A percentile compares a stretch with the other conserved stretches of the same genome.
These are phyloP conservation scores for Endomychus coccineus DNA, from an alignment of 2,888 invertebrate species.

Conservation along the genomic window DNA sequence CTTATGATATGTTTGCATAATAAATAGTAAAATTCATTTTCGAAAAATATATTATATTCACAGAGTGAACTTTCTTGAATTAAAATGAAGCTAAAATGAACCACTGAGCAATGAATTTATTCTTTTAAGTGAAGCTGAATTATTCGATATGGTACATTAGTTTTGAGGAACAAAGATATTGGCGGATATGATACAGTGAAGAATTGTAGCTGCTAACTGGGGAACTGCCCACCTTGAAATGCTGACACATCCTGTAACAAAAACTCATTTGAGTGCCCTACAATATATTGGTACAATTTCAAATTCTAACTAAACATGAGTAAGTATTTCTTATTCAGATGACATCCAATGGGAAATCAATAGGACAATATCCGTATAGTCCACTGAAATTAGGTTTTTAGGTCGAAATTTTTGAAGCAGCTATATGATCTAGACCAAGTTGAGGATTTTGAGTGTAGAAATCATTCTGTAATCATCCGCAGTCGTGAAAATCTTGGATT, in stretches of 20 bases:
- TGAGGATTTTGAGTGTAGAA: no score
- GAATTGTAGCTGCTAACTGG: slow-evolving; percentile 40
- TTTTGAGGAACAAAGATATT: slow-evolving; percentile 34
- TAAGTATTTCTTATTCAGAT: no score
- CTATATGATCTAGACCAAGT: no score
- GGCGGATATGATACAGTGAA: slow-evolving; percentile 39
- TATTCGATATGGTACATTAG: slow-evolving; percentile 33
- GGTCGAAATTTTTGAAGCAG: no score
- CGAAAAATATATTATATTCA: slow-evolving; percentile 15
- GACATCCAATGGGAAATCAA: no score
- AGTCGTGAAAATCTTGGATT: no score
- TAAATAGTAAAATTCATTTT: slow-evolving; percentile 15
- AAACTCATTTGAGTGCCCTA: slow-evolving; percentile 10
- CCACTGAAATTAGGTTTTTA: no score
- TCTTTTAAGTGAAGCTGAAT: slow-evolving; percentile 27
- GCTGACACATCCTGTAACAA: slow-evolving; percentile 42
- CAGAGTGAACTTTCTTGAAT: slow-evolving; percentile 9
- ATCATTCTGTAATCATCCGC: no score
- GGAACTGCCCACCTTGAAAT: slow-evolving; percentile 39
- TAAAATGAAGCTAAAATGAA: slow-evolving; percentile 13
- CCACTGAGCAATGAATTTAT: slow-evolving; percentile 28
- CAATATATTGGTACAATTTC: no score
- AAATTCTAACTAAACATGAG: no score
- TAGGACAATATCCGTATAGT: no score
- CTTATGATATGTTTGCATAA: no score